Conservation (phyloP, 1,140 invertebrate species). For the Forficula auricularia region DNA sequence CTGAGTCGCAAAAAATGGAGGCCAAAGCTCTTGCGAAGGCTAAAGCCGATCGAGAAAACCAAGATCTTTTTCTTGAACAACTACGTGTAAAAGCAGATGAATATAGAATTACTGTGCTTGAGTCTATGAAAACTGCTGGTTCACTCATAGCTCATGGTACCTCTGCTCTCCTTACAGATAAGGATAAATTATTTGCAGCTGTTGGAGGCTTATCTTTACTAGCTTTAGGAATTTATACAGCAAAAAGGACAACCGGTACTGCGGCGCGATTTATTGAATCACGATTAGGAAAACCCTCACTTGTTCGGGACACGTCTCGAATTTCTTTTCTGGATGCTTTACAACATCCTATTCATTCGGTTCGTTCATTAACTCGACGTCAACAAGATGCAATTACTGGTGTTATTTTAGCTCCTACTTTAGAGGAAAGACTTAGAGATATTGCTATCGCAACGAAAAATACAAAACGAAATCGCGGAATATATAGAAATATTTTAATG, state of each 20-base stretch:
- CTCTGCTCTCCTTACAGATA: conserved; percentile 75
- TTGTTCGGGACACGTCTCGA: conserved; percentile 91
- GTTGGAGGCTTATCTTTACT: conserved; percentile 82
- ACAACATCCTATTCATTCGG: conserved; percentile 72
- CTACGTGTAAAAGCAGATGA: conserved; percentile 80
- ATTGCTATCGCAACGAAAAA: conserved; percentile 96
- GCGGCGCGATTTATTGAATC: conserved; percentile 78
- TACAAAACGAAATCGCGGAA: conserved; percentile 80
- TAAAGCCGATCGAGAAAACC: conserved; percentile 87
- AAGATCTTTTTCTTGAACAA: conserved; percentile 87
- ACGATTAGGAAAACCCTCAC: conserved; percentile 75
- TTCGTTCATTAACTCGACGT: conserved; percentile 47
- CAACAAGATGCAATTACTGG: conserved; percentile 77
- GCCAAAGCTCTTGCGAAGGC: conserved; percentile 79
- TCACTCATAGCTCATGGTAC: conserved; percentile 80
- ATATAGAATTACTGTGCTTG: conserved; percentile 77
- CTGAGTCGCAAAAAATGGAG: conserved; percentile 81
- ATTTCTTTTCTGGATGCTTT: conserved; percentile 71
- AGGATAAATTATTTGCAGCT: conserved; percentile 81
- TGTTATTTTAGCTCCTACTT: conserved; percentile 73
- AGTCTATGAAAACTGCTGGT: conserved; percentile 90
- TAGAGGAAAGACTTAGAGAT: conserved; percentile 82
- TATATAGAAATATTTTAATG: conserved; percentile 94
- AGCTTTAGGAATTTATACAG: conserved; percentile 83
- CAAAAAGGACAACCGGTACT: conserved; percentile 81